Percentiles rank a stretch among this genome's conserved stretches.
These are phyloP conservation scores for Therioaphis trifolii DNA, from an alignment of 2,888 invertebrate species.

Conservation along the genomic window DNA sequence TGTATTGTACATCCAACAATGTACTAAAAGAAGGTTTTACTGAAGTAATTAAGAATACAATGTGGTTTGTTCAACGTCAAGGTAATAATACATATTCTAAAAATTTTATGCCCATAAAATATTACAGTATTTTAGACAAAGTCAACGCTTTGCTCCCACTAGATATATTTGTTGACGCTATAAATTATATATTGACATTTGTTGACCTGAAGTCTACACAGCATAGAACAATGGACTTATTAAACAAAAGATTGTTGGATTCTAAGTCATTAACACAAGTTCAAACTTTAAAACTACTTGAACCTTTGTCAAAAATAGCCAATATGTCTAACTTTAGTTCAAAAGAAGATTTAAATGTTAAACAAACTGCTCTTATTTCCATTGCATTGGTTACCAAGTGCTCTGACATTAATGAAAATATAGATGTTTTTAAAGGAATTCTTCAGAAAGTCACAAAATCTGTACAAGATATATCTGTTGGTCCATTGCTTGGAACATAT, in stretches of 20 bases:
- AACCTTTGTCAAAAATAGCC: constrained; percentile 54
- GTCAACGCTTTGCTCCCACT: constrained; percentile 56
- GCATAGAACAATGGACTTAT: constrained; percentile 78
- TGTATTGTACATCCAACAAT: constrained; percentile 51
- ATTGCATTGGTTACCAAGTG: constrained; percentile 76
- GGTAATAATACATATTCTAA: constrained; percentile 17
- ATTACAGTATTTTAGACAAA: constrained; percentile 55
- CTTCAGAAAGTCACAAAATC: constrained; percentile 57
- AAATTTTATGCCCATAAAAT: constrained; percentile 59
- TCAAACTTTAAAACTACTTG: constrained; percentile 53
- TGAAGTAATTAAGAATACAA: constrained; percentile 57
- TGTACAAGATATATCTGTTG: constrained; percentile 66
- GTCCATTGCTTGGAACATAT: constrained; percentile 79
- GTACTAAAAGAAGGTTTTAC: constrained; percentile 56
- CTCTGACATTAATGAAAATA: constrained; percentile 53
- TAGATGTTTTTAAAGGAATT: constrained; percentile 59
- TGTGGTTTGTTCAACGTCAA: constrained; percentile 58
- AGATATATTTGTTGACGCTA: constrained; percentile 61
- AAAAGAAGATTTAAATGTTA: constrained; percentile 69
- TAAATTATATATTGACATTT: constrained; percentile 55
- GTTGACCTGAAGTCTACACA: constrained; percentile 55
- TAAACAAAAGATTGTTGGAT: constrained; percentile 76
- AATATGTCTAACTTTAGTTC: constrained; percentile 41
- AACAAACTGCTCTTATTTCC: constrained; percentile 85
- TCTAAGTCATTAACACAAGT: constrained; percentile 70